Evolutionary conservation across 2,113 vertebrate genomes (phyloP), one percentile per base, ranked within the genome.

Genomic region (Caranx ignobilis): DNA sequence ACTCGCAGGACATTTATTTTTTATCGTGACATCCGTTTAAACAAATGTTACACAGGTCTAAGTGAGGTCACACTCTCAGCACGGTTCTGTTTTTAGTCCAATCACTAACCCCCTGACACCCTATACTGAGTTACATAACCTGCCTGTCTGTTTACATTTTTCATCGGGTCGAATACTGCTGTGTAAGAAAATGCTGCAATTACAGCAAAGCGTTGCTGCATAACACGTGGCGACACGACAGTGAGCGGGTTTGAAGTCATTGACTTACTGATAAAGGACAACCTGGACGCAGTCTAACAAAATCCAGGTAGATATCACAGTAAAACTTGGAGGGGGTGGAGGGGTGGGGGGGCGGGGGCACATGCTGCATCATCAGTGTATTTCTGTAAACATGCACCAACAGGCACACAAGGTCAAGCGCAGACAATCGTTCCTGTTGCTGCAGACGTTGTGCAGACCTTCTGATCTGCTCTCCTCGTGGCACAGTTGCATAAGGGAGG

Each of bases 111-210:
- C 71, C 43, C 56, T 19, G 83, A 90, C 77, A 90, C 68, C 82
- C 80, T 77, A 77, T 73, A 72, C 90, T 41, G 21, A 47, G 73
- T 94, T 93, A 88, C 80, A 70, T 90, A 93, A 91, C 86, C 81
- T 75, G 79, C 68, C 79, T 85, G 91, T 90, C 87, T 89, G 89
- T 89, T 92, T 89, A 88, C 87, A 93, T 90, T 84, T 90, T 88
- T 91, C 87, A 89, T 87, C 86, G 74, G 79, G 85, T 90, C 88
- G 89, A 90, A 93, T 61, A 76, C 77, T 86, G 83, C 89, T 88
- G 81, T 8, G 68, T 79, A 81, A 84, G 77, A 87, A 87, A 87
- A 87, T 43, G 62, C 64, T 57, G 84, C 83, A 88, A 83, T 84
- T 80, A 89, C 77, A 75, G 74, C 72, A 65, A 77, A 75, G 64